phyloP scores from a whole-genome alignment of 2,113 vertebrate species.

The Noturus placidus region DNA sequence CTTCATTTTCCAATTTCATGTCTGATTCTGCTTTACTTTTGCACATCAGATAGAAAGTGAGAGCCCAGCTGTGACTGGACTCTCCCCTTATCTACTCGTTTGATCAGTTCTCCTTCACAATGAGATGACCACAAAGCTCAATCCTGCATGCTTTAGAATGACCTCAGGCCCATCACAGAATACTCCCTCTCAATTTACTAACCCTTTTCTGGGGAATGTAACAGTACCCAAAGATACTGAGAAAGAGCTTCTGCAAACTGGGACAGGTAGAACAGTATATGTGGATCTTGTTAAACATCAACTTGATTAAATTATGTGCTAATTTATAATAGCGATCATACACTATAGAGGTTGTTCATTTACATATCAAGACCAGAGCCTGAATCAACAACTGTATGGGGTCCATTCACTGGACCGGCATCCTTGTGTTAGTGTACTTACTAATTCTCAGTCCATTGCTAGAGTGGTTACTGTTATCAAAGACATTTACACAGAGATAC shows the following conservation, averaged over 20 bases:
- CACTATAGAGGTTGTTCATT: slow-evolving; percentile 24
- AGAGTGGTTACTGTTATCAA: slow-evolving; percentile 68
- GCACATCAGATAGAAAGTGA: slow-evolving; percentile 67
- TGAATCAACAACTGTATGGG: not conserved
- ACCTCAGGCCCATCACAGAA: slow-evolving; percentile 55
- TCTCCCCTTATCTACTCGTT: slow-evolving; percentile 49
- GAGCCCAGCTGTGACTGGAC: slow-evolving; percentile 71
- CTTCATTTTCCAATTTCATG: slow-evolving; percentile 74
- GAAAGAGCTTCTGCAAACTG: slow-evolving; percentile 44
- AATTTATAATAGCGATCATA: not conserved
- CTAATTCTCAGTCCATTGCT: slow-evolving; percentile 51
- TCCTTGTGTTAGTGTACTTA: slow-evolving; percentile 57
- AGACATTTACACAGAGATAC: slow-evolving; percentile 62
- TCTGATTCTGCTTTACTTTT: slow-evolving; percentile 76
- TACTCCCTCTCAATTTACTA: slow-evolving; percentile 56
- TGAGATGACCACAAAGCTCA: slow-evolving; percentile 51
- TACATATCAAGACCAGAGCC: not conserved
- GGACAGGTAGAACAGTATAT: slow-evolving; percentile 40
- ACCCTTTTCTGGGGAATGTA: slow-evolving; percentile 53
- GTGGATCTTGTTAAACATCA: slow-evolving; percentile 13
- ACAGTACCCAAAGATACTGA: slow-evolving; percentile 62
- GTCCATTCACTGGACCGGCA: slow-evolving; percentile 24
- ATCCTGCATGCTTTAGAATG: slow-evolving; percentile 53
- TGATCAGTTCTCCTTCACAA: slow-evolving; percentile 52
- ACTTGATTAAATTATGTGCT: slow-evolving; percentile 12